Evolutionary conservation across 2,113 vertebrate genomes (phyloP).

Genomic region (Amphilophus citrinellus): DNA sequence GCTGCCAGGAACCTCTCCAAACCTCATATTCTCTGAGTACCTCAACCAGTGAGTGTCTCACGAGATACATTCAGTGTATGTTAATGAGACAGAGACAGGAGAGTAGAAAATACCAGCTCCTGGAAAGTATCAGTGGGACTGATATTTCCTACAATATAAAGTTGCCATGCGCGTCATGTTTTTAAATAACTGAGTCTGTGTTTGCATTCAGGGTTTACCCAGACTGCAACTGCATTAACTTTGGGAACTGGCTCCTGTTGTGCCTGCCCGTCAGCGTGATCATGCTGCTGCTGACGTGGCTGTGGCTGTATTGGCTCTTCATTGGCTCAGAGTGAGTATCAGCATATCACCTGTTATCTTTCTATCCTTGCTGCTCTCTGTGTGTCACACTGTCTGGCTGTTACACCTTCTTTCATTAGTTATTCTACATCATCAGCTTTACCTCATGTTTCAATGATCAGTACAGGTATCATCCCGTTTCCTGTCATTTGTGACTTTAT

Average conservation of each 20-base stretch:
- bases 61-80: not conserved
- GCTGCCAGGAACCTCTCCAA: constrained; percentile 92
- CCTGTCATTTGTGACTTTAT: not conserved
- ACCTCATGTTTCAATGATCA: not conserved
- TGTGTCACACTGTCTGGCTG: not conserved
- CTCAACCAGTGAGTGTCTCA: constrained; percentile 86
- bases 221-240: constrained; percentile 87
- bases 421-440: not conserved
- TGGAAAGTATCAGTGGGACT: too few species aligned
- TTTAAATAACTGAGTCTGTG: not conserved
- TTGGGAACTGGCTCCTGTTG: constrained; percentile 91
- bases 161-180: not conserved
- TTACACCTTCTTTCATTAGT: too few species aligned
- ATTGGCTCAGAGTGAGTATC: constrained; percentile 89
- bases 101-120: not conserved
- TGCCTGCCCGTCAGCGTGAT: constrained; percentile 86
- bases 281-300: constrained; percentile 88
- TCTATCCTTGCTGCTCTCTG: not conserved
- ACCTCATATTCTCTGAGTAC: constrained; percentile 92
- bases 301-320: constrained; percentile 93
- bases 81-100: not conserved
- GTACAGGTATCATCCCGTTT: not conserved
- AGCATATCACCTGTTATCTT: not conserved
- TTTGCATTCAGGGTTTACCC: constrained; percentile 85
- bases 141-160: not conserved